Base-by-base conservation (phyloP, 1,140 invertebrate species). In the Lucilia sericata region DNA sequence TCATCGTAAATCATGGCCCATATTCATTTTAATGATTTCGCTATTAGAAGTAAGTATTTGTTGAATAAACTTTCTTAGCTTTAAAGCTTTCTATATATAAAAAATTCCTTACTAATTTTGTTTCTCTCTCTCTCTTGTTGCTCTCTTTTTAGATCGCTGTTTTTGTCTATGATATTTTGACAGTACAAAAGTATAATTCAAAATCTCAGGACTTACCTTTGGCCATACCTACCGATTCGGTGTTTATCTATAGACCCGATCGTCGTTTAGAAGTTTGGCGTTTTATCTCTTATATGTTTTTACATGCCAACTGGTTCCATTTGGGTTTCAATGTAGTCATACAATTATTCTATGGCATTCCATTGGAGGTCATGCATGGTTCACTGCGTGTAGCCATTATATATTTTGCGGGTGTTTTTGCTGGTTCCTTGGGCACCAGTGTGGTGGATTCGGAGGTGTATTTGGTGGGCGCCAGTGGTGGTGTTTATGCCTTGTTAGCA, bases 251-350 rank as follows among this genome's bases (percentile, higher is more conserved):
- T 92, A 94, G 97, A 85, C 97, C 97, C 42, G 97, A 99, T 92
- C 95, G 97, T 88, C 93, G 97, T 74, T 93, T 95, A 21, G 97
- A 99, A 92, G 93, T 98, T 81, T 99, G 98, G 97, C 94, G 98
- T 88, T 99, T 98, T 92, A 93, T 98, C 85, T 95, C 97, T 87
- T 99, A 99, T 92, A 98, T 98, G 95, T 95, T 99, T 86, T 94
- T 99, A 87, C 98, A 99, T 92, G 97, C 97, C 65, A 97, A 98
- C 95, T 99, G 97, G 97, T 94, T 98, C 84, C 98, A 99, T 92
- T 93, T 99, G 87, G 94, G 97, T 78, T 98, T 99, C 93, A 99
- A 99, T 92, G 94, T 99, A 86, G 94, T 98, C 82, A 97, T 99
- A 21, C 98, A 99, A 92, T 92, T 97, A 85, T 92, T 96, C 87